Evolutionary conservation across 2,113 vertebrate species (phyloP).

Genomic region (Catharus fuscescens): DNA sequence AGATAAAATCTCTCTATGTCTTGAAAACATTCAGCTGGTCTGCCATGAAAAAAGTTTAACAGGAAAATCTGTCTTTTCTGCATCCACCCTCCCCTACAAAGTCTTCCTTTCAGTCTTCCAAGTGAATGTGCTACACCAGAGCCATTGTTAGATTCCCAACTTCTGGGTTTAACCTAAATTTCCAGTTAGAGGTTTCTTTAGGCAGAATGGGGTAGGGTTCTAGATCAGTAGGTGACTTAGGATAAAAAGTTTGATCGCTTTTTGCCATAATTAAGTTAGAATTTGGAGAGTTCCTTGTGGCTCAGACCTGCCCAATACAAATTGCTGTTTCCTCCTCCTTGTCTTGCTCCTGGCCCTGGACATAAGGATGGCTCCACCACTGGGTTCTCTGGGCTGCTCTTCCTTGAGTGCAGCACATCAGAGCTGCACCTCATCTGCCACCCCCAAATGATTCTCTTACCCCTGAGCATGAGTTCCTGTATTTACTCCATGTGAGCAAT

Average conservation of each 20-base stretch:
- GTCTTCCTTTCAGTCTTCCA: not conserved
- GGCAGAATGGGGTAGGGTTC: not conserved
- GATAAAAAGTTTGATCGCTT: not conserved
- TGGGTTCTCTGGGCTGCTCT: not conserved
- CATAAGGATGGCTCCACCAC: rapidly evolving
- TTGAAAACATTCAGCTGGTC: not conserved
- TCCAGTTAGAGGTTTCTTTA: not conserved
- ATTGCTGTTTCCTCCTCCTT: not conserved
- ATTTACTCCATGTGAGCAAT: not conserved
- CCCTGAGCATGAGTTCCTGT: not conserved
- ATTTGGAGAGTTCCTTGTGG: not conserved
- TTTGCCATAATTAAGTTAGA: not conserved
- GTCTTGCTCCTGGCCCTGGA: not conserved
- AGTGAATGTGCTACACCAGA: not conserved
- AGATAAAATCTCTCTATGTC: not conserved
- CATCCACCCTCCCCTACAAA: not conserved
- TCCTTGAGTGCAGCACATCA: not conserved
- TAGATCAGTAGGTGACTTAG: not conserved
- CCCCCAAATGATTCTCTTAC: not conserved
- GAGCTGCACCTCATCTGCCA: not conserved
- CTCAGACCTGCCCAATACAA: not conserved
- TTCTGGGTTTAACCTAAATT: not conserved
- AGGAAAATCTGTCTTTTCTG: not conserved
- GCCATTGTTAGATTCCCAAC: not conserved
- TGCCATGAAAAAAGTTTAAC: not conserved